Percentiles rank a stretch among this genome's conserved stretches.
Conservation (phyloP, 2,113 vertebrate species). For the Dromaius novaehollandiae region DNA sequence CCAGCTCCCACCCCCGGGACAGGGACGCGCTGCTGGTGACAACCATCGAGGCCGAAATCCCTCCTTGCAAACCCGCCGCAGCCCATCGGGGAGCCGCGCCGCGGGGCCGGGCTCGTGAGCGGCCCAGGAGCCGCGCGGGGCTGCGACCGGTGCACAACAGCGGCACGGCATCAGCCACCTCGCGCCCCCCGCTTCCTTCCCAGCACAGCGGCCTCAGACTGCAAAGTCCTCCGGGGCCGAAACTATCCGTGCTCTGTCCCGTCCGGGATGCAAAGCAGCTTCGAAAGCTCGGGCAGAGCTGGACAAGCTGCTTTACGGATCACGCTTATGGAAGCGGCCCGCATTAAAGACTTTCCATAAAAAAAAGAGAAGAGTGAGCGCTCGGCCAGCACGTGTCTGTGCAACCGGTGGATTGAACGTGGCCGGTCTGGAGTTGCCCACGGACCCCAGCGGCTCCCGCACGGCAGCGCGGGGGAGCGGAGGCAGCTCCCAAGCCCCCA, state of each 20-base stretch:
- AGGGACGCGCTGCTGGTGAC: background rate
- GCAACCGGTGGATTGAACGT: rapidly evolving
- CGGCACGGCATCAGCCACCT: too few species aligned
- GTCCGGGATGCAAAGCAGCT: rapidly evolving
- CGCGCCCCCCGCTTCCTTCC: rapidly evolving
- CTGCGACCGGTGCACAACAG: too few species aligned
- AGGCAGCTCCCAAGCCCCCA: too few species aligned
- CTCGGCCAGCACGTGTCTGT: rapidly evolving
- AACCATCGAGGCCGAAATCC: background rate
- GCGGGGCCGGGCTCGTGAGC: too few species aligned
- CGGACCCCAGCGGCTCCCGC: rapidly evolving
- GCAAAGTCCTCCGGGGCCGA: rapidly evolving
- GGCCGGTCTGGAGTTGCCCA: rapidly evolving
- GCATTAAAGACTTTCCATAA: rapidly evolving
- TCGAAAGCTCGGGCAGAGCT: background rate
- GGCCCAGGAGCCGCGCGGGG: too few species aligned
- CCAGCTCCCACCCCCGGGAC: background rate
- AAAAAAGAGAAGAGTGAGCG: background rate
- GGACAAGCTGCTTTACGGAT: background rate
- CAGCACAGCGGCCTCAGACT: background rate
- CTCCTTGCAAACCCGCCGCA: too few species aligned
- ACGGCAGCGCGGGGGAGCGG: too few species aligned
- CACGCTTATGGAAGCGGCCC: background rate
- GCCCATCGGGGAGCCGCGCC: too few species aligned
- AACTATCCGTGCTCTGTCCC: rapidly evolving